Evolutionary conservation across 2,113 vertebrate species (phyloP).

Genomic region (Mus musculus): GRCm39 chr4:134724501-134725000

Average conservation of each 20-base stretch:
- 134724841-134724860: neutral
- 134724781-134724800: constrained; percentile 27
- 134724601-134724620: too few relatives aligned
- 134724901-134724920: neutral
- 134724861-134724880: neutral
- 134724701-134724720: neutral
- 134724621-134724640: neutral
- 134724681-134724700: neutral
- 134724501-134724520: neutral
- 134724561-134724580: constrained; percentile 16
- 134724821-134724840: neutral
- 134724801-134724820: constrained; percentile 45
- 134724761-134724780: constrained; percentile 27
- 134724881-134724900: neutral
- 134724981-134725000: neutral
- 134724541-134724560: neutral
- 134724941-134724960: neutral
- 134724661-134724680: neutral
- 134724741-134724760: neutral
- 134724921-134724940: neutral
- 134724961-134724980: neutral
- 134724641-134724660: too few relatives aligned
- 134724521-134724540: neutral
- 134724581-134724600: neutral
- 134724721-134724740: neutral